Conservation (phyloP, 2,797 vertebrate species). For the Trachops cirrhosus region DNA sequence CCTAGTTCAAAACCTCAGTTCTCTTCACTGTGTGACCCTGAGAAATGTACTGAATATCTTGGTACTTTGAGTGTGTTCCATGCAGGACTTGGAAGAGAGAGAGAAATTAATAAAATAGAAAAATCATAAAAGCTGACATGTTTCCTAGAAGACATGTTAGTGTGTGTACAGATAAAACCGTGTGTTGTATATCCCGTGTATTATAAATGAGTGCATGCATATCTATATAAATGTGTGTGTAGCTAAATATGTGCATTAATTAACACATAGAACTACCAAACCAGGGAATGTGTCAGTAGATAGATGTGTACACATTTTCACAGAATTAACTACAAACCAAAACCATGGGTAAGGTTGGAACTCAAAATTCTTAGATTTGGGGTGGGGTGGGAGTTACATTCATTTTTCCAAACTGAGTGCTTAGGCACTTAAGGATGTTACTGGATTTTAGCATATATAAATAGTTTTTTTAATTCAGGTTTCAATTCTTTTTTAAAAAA, state of each 20-base stretch:
- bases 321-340: conserved; percentile 23
- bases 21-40: not conserved
- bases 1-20: not conserved
- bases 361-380: not conserved
- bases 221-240: not conserved
- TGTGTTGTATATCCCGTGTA: not conserved
- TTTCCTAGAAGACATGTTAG: not conserved
- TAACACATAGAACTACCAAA: not conserved
- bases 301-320: conserved; percentile 14
- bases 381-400: not conserved
- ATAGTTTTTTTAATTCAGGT: not conserved
- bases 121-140: not conserved
- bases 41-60: not conserved
- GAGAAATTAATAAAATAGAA: not conserved
- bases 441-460: not conserved
- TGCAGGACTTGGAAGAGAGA: conserved; percentile 31
- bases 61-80: not conserved
- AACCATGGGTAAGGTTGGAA: not conserved
- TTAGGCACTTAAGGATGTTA: not conserved
- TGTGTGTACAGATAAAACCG: not conserved
- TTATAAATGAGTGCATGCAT: not conserved
- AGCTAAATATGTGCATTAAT: not conserved
- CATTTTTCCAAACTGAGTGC: not conserved
- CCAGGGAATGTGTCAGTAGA: not conserved
- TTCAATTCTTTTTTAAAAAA: not conserved